A percentile compares a stretch with the other conserved stretches of the same genome.
Conservation (phyloP, 2,888 invertebrate species). For the Eueremaeus valkanovi region DNA sequence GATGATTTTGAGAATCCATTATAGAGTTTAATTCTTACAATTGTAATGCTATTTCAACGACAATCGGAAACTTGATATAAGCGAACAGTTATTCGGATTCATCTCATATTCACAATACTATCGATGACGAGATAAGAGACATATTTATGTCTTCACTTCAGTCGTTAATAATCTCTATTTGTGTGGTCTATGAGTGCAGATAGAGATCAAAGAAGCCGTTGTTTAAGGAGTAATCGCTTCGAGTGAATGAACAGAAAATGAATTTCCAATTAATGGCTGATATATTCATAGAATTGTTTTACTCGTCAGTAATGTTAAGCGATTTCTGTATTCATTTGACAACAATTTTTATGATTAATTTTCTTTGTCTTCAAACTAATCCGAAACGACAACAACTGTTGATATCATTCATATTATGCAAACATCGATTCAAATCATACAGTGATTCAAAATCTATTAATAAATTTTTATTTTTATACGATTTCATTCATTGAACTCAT, state of each 20-base stretch:
- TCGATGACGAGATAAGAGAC: conserved; percentile 6
- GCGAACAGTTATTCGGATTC: neutral
- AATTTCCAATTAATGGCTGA: no score
- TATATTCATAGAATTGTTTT: no score
- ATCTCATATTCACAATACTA: neutral
- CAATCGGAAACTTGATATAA: no score
- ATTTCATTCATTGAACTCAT: neutral
- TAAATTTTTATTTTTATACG: no score
- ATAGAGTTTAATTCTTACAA: no score
- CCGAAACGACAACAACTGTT: neutral
- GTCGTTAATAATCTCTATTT: neutral
- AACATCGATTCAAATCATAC: neutral
- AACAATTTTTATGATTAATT: no score
- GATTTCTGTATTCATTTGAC: no score
- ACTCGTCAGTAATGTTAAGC: no score
- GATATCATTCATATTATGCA: neutral
- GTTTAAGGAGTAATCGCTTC: no score
- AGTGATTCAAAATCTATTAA: no score
- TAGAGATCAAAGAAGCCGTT: neutral
- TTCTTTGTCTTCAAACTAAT: neutral
- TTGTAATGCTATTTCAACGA: no score
- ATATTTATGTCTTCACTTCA: neutral
- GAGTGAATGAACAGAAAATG: neutral
- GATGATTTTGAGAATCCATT: no score
- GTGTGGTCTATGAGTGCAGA: neutral